A percentile compares a stretch with the other conserved stretches of the same genome.
These are phyloP conservation scores for Ailuropoda melanoleuca DNA, from an alignment of 2,113 vertebrate genomes.

Conservation along the genomic window DNA sequence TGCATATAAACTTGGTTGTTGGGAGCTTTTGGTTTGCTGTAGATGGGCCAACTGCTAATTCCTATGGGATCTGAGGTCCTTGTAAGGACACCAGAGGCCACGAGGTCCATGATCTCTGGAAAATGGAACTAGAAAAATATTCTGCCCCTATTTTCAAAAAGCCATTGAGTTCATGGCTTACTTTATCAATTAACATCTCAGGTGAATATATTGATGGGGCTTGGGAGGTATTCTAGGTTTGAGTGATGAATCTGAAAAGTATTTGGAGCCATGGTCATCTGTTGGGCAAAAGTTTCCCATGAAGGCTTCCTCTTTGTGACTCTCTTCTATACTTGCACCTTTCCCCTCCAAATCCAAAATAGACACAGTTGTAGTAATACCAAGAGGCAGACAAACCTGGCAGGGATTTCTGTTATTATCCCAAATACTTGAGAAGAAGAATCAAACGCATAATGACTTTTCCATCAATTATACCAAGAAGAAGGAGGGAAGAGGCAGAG, in stretches of 20 bases:
- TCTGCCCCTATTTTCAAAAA: not conserved
- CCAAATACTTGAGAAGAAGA: not conserved
- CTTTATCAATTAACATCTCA: not conserved
- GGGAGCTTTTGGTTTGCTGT: not conserved
- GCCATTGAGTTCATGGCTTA: not conserved
- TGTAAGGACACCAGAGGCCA: not conserved
- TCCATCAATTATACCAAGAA: not conserved
- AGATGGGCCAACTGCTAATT: not conserved
- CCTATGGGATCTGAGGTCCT: not conserved
- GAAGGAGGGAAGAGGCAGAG: not conserved
- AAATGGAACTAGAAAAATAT: not conserved
- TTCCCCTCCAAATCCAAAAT: not conserved
- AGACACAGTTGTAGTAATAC: not conserved
- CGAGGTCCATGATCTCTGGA: not conserved
- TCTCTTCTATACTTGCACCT: not conserved
- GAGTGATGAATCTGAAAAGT: not conserved
- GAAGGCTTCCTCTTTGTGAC: not conserved
- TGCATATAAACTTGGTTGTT: not conserved
- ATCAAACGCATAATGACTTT: not conserved
- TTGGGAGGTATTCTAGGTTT: not conserved
- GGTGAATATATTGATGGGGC: not conserved
- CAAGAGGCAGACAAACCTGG: not conserved
- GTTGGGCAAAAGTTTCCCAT: not conserved
- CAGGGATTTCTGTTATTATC: not conserved
- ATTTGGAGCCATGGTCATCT: not conserved